A percentile compares a stretch with the other conserved stretches of the same genome.
These are phyloP conservation scores for Amphipyra berbera DNA, from an alignment of 2,888 invertebrate genomes.

Conservation along the genomic window DNA sequence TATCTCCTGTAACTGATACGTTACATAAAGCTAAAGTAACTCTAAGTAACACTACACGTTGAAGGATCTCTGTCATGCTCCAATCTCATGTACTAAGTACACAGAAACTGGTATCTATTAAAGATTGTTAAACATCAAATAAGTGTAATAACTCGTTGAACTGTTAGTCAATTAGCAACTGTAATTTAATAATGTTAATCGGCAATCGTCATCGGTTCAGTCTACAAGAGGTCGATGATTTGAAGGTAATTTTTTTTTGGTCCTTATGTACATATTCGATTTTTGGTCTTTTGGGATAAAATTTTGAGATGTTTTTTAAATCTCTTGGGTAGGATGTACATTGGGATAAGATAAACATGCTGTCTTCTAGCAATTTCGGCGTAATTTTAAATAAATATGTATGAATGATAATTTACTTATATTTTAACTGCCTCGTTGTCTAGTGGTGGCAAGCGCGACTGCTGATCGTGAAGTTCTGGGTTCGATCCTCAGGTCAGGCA, in stretches of 20 bases:
- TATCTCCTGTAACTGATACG: conserved; percentile 35
- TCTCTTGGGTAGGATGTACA: too few species aligned
- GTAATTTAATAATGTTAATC: neutral
- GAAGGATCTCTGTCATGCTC: conserved; percentile 28
- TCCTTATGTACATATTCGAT: neutral
- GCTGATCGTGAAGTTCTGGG: too few species aligned
- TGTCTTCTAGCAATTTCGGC: too few species aligned
- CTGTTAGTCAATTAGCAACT: conserved; percentile 14
- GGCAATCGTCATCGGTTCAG: too few species aligned
- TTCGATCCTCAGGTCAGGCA: too few species aligned
- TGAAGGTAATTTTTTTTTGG: neutral
- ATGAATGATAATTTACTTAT: too few species aligned
- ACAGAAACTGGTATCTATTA: conserved; percentile 3
- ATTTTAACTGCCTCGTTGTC: too few species aligned
- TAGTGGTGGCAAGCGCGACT: too few species aligned
- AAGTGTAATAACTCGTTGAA: conserved; percentile 14
- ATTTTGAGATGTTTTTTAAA: too few species aligned
- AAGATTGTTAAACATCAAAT: conserved; percentile 13
- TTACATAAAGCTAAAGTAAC: conserved; percentile 33
- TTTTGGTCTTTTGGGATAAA: too few species aligned
- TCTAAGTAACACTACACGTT: conserved; percentile 49
- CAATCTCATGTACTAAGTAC: conserved; percentile 23
- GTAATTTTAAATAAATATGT: too few species aligned
- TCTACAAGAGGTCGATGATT: neutral
- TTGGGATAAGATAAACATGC: too few species aligned